Evolutionary conservation across 2,888 invertebrate genomes (phyloP).

Genomic region (Zaprionus lineosus): DNA sequence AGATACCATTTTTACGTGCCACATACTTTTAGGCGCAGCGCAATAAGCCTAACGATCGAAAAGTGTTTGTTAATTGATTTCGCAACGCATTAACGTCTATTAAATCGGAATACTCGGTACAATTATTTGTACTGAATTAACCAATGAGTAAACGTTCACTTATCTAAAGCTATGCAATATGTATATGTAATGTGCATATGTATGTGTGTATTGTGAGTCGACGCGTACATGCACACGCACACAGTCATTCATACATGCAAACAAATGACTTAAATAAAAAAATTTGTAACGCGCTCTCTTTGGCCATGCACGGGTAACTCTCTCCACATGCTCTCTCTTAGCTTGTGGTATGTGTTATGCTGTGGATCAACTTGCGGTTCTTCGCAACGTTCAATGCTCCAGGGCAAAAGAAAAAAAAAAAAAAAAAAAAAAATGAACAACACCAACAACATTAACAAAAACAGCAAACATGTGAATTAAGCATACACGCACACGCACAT

Average conservation of each 20-base stretch:
- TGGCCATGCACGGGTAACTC: neutral
- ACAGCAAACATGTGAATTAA: slow-evolving; percentile 34
- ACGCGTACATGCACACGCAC: slow-evolving; percentile 4
- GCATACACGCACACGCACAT: slow-evolving; percentile 22
- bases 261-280: neutral
- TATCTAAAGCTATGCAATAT: too few species aligned
- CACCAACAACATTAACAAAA: slow-evolving; percentile 16
- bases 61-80: too few species aligned
- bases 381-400: slow-evolving; percentile 66
- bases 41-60: slow-evolving; percentile 3
- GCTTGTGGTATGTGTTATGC: slow-evolving; percentile 19
- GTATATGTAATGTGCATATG: too few species aligned
- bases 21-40: slow-evolving; percentile 54
- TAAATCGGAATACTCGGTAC: neutral
- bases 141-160: too few species aligned
- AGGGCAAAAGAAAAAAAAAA: slow-evolving; percentile 24
- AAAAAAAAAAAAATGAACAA: slow-evolving; percentile 15
- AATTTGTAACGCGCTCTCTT: slow-evolving; percentile 28
- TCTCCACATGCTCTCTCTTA: slow-evolving; percentile 13
- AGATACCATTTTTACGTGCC: neutral
- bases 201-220: too few species aligned
- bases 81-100: too few species aligned
- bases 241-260: neutral
- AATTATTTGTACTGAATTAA: neutral
- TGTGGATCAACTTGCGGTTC: slow-evolving; percentile 64